Conservation (phyloP, 2,888 invertebrate genomes). For the Zeuzera pyrina region DNA sequence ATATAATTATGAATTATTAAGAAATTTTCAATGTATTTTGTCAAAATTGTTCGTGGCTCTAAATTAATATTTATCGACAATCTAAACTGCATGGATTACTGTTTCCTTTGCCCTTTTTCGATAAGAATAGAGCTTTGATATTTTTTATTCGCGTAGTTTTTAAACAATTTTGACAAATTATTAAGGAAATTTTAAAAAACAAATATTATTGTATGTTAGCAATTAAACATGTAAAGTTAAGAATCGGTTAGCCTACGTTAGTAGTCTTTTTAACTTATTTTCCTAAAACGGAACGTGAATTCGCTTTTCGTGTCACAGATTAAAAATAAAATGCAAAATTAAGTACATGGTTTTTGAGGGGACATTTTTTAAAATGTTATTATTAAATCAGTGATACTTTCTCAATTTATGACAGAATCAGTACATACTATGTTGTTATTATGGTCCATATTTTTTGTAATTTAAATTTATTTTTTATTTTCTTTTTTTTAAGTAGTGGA, state of each 20-base stretch:
- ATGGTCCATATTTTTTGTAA: constrained; percentile 16
- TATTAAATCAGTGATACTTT: not conserved
- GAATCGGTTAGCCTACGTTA: constrained; percentile 31
- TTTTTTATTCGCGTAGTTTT: not conserved
- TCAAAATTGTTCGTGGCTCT: no score
- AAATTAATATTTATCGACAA: no score
- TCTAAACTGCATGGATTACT: no score
- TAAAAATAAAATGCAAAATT: not conserved
- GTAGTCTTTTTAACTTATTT: constrained; percentile 31
- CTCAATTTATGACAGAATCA: not conserved
- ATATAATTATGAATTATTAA: constrained; percentile 14
- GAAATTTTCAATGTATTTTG: no score
- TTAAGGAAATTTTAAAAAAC: constrained; percentile 1
- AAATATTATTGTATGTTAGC: constrained; percentile 25
- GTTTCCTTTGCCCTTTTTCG: no score
- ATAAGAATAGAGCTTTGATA: no score
- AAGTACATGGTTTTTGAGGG: not conserved
- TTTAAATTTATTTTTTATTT: constrained; percentile 15
- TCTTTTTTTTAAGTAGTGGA: constrained; percentile 13
- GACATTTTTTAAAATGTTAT: not conserved
- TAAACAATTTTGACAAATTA: not conserved
- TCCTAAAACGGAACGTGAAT: constrained; percentile 8
- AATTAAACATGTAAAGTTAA: constrained; percentile 24
- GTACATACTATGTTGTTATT: constrained; percentile 11
- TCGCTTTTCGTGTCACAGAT: constrained; percentile 1